Conservation (phyloP, 2,113 vertebrate species). For the Taurulus bubalis region DNA sequence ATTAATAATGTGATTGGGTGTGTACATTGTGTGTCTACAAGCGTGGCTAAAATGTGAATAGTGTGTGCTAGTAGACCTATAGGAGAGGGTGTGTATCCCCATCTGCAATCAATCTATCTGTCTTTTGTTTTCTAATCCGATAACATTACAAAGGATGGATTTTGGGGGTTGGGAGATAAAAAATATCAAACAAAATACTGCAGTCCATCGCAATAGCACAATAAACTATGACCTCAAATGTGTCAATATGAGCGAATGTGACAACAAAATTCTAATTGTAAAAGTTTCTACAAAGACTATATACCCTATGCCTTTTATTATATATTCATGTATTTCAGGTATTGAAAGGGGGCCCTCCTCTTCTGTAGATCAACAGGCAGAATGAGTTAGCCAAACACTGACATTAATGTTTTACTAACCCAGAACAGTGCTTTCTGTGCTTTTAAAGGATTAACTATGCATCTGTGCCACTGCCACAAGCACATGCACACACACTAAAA, state of each 20-base stretch:
- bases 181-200: constrained; percentile 10
- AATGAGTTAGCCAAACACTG: constrained; percentile 16
- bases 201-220: not conserved
- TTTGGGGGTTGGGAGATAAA: constrained; percentile 3
- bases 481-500: constrained; percentile 9
- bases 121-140: constrained; percentile 51
- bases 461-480: constrained; percentile 40
- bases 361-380: not conserved
- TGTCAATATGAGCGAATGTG: not conserved
- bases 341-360: not conserved
- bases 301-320: not conserved
- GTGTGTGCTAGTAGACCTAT: constrained; percentile 3
- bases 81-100: constrained; percentile 23
- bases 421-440: constrained; percentile 44
- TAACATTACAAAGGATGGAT: constrained; percentile 28
- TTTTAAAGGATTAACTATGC: constrained; percentile 75
- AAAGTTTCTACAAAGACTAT: not conserved
- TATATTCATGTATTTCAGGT: not conserved
- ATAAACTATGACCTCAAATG: not conserved
- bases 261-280: not conserved
- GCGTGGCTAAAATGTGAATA: constrained; percentile 10
- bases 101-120: constrained; percentile 37
- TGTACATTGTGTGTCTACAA: constrained; percentile 32
- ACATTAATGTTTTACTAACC: constrained; percentile 56
- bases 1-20: constrained; percentile 67